These are phyloP conservation scores for Anarhynchus alexandrinus DNA, from an alignment of 2,113 vertebrate genomes.

Conservation along the genomic window DNA sequence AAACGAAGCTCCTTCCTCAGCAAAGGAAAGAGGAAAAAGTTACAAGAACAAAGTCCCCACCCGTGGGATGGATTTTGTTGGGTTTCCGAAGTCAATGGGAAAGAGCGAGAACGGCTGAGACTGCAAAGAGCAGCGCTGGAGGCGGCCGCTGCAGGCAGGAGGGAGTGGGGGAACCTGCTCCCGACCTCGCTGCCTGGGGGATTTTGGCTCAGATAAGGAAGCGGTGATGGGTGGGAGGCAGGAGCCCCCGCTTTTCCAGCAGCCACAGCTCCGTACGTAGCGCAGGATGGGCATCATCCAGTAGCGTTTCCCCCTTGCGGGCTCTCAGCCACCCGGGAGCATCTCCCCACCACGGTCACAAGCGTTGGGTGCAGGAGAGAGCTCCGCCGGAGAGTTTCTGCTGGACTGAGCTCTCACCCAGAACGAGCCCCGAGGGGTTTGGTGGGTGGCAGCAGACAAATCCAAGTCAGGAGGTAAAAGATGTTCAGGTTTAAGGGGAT, in stretches of 20 bases:
- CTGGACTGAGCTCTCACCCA: neutral
- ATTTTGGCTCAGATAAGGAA: neutral
- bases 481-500: neutral
- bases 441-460: neutral
- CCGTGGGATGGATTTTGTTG: neutral
- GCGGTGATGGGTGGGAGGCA: neutral
- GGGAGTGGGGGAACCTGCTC: neutral
- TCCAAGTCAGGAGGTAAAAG: neutral
- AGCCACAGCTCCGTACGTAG: neutral
- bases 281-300: accelerated
- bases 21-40: neutral
- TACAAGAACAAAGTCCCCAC: neutral
- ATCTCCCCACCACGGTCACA: accelerated
- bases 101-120: neutral
- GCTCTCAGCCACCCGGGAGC: neutral
- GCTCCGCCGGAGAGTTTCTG: neutral
- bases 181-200: neutral
- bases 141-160: neutral
- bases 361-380: accelerated
- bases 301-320: accelerated
- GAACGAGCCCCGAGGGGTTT: neutral
- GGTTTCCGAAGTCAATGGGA: neutral
- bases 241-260: neutral
- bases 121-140: neutral
- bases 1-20: neutral